Conservation (phyloP, 2,797 vertebrate genomes). For the Buceros bicornis region DNA sequence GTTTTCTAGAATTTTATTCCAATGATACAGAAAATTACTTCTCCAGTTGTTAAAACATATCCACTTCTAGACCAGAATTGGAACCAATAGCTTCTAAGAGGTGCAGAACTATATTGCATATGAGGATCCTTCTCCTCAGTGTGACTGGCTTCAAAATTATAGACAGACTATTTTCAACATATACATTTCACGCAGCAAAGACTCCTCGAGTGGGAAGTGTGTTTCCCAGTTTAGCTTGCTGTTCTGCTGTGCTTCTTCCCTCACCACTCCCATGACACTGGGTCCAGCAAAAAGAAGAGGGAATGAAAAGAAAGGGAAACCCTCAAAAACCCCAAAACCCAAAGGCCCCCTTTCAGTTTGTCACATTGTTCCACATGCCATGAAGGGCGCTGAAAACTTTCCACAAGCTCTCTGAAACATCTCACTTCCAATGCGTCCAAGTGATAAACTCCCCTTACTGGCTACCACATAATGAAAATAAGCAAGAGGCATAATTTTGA, state of each 20-base stretch:
- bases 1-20: neutral
- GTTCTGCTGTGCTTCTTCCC: neutral
- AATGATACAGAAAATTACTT: neutral
- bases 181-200: neutral
- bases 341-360: neutral
- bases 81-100: neutral
- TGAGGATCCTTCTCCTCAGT: neutral
- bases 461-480: neutral
- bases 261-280: neutral
- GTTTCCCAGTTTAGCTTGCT: neutral
- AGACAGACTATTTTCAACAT: neutral
- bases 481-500: neutral
- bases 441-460: neutral
- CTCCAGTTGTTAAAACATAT: neutral
- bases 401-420: neutral
- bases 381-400: neutral
- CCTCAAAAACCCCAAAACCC: neutral
- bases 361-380: neutral
- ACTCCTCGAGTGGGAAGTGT: neutral
- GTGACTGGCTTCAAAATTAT: neutral
- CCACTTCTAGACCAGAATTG: neutral
- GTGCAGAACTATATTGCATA: neutral
- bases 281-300: neutral
- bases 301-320: rapidly evolving
- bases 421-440: neutral